phyloP scores from a whole-genome alignment of 2,797 vertebrate genomes.

The Anas bahamensis region DNA sequence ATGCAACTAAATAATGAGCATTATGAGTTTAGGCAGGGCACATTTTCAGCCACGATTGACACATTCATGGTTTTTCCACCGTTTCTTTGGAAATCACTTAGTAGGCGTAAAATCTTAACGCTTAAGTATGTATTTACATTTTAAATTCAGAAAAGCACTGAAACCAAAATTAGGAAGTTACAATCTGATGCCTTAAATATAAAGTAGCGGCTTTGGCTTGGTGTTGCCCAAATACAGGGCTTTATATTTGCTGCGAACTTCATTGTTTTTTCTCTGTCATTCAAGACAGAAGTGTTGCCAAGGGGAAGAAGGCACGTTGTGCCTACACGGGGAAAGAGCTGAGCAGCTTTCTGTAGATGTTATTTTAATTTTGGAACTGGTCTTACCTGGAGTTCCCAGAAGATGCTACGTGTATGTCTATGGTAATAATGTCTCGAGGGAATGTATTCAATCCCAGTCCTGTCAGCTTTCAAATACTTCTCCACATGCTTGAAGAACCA shows the following conservation, averaged over 20 bases:
- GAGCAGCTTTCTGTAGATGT: neutral
- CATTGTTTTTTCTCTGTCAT: neutral
- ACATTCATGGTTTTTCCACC: neutral
- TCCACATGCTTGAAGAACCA: slow-evolving; percentile 99
- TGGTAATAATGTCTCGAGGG: slow-evolving; percentile 97
- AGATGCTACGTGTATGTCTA: slow-evolving; percentile 96
- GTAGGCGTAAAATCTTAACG: neutral
- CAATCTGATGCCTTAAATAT: rapidly evolving
- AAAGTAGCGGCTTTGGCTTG: neutral
- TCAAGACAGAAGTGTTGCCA: neutral
- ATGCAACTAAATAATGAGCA: neutral
- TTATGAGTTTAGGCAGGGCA: neutral
- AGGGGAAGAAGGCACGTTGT: neutral
- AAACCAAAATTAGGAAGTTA: neutral
- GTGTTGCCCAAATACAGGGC: neutral
- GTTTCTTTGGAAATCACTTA: neutral
- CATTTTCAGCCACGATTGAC: neutral
- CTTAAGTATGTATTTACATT: neutral
- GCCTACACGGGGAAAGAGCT: neutral
- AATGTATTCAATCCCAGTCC: slow-evolving; percentile 88
- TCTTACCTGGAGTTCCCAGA: slow-evolving; percentile 97
- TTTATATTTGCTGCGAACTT: neutral
- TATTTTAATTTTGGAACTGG: neutral
- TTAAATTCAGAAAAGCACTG: neutral
- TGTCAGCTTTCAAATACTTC: slow-evolving; percentile 83